These are phyloP conservation scores for Melanotaenia parkinsoni DNA, from an alignment of 2,797 vertebrate genomes.

Conservation along the genomic window DNA sequence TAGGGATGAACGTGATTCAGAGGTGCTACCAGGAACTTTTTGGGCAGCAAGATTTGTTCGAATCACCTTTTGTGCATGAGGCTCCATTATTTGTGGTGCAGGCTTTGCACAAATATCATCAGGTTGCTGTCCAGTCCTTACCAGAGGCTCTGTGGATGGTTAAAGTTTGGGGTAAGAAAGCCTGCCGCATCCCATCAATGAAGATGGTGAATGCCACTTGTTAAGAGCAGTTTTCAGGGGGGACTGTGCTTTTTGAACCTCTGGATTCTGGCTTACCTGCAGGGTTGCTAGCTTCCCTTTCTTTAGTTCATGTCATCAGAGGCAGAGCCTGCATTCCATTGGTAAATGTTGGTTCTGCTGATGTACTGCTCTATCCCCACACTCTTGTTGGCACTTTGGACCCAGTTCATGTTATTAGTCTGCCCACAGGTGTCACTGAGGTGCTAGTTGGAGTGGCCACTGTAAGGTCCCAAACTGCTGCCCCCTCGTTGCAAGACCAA, in stretches of 20 bases:
- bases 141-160: too few relatives aligned
- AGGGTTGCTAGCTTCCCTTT: neutral
- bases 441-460: neutral
- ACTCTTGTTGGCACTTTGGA: neutral
- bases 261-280: neutral
- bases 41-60: too few relatives aligned
- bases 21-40: neutral
- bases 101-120: too few relatives aligned
- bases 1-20: neutral
- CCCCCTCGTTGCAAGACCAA: too few relatives aligned
- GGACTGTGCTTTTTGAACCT: neutral
- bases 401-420: rapidly evolving
- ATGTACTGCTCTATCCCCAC: neutral
- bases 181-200: neutral
- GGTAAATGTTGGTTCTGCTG: neutral
- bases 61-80: too few relatives aligned
- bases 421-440: neutral
- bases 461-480: neutral
- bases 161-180: too few relatives aligned
- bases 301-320: neutral
- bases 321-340: neutral
- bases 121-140: neutral
- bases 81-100: too few relatives aligned
- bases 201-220: neutral
- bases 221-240: neutral